Evolutionary conservation across 2,113 vertebrate species (phyloP).

Genomic region (Terrapene triunguis): DNA sequence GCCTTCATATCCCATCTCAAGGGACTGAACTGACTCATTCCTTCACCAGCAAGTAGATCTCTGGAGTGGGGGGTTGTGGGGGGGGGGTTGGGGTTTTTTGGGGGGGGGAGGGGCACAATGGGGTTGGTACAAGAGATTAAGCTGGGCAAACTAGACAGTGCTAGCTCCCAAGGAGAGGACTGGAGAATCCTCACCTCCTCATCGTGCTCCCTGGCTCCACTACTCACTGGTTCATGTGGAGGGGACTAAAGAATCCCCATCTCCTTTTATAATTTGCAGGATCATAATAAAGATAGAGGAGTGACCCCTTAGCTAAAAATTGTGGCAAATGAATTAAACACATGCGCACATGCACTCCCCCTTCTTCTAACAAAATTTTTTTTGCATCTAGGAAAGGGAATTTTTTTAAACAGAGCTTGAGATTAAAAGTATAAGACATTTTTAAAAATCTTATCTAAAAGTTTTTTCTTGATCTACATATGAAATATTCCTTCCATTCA

Average conservation of each 20-base stretch:
- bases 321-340: neutral
- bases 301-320: neutral
- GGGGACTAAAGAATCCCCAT: neutral
- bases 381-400: neutral
- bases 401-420: neutral
- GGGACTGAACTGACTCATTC: neutral
- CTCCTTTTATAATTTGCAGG: neutral
- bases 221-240: neutral
- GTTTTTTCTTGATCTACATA: neutral
- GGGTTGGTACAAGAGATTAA: neutral
- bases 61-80: no score
- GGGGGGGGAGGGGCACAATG: no score
- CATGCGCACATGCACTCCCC: neutral
- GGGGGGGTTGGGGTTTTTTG: no score
- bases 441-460: neutral
- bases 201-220: neutral
- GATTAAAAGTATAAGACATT: neutral
- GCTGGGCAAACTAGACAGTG: neutral
- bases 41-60: neutral
- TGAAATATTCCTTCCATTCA: neutral
- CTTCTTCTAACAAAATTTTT: neutral
- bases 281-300: neutral
- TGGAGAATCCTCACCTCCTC: neutral
- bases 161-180: neutral
- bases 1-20: neutral